Percentiles rank a stretch among this genome's conserved stretches.
These are phyloP conservation scores for Nephrotoma flavescens DNA, from an alignment of 2,888 invertebrate genomes.

Conservation along the genomic window DNA sequence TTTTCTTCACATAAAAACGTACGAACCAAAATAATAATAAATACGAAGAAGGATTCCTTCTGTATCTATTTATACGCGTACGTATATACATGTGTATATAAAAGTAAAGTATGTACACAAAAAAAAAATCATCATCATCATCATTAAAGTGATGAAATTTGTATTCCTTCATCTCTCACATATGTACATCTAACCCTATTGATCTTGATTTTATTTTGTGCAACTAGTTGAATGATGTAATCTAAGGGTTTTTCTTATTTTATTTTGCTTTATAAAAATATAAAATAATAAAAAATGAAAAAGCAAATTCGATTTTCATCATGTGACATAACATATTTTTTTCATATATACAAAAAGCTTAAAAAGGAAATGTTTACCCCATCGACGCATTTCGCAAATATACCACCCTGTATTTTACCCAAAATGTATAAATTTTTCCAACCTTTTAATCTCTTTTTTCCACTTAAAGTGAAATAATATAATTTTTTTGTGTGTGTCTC, in stretches of 20 bases:
- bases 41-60: background rate
- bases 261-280: background rate
- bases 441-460: slow-evolving; percentile 1
- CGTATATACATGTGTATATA: background rate
- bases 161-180: background rate
- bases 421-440: background rate
- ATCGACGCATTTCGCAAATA: background rate
- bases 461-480: slow-evolving; percentile 1
- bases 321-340: background rate
- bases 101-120: background rate
- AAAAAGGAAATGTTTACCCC: background rate
- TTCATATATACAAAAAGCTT: background rate
- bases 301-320: slow-evolving; percentile 1
- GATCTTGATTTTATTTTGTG: background rate
- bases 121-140: background rate
- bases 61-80: background rate
- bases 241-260: background rate
- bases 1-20: background rate
- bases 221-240: background rate
- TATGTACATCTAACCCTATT: background rate
- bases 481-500: background rate
- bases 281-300: background rate
- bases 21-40: background rate
- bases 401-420: background rate
- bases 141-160: background rate